These are phyloP conservation scores for Chaetodon trifascialis DNA, from an alignment of 2,113 vertebrate species.

Conservation along the genomic window DNA sequence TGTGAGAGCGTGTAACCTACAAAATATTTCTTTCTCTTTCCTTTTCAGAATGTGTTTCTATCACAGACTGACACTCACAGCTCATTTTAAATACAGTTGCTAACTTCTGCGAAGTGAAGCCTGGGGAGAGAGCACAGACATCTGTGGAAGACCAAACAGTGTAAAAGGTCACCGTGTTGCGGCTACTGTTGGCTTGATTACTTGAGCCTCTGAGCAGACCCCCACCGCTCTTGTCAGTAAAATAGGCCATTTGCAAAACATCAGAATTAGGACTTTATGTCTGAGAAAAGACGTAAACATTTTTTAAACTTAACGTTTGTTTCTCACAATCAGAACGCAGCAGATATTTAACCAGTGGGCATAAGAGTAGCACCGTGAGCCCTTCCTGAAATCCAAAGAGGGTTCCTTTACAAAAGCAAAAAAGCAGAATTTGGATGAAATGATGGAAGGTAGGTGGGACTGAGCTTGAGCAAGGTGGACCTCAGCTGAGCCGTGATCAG, in stretches of 20 bases:
- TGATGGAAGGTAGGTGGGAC: neutral
- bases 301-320: no score
- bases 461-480: neutral
- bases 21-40: neutral
- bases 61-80: neutral
- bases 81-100: neutral
- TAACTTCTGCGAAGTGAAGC: neutral
- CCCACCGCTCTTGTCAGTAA: constrained; percentile 5
- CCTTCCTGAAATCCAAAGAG: no score
- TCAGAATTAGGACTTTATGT: neutral
- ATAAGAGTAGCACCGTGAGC: no score
- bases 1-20: neutral
- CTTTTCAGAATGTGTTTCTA: neutral
- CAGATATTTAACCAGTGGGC: no score
- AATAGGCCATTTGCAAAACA: neutral
- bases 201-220: neutral
- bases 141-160: constrained; percentile 5
- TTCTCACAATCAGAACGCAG: no score
- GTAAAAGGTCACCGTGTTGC: constrained; percentile 6
- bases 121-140: neutral
- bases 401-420: no score
- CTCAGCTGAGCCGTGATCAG: neutral
- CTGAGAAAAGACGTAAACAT: no score
- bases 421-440: no score
- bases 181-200: constrained; percentile 17